A percentile compares a stretch with the other conserved stretches of the same genome.
Conservation (phyloP, 2,888 invertebrate species). For the Heliconius aoede region DNA sequence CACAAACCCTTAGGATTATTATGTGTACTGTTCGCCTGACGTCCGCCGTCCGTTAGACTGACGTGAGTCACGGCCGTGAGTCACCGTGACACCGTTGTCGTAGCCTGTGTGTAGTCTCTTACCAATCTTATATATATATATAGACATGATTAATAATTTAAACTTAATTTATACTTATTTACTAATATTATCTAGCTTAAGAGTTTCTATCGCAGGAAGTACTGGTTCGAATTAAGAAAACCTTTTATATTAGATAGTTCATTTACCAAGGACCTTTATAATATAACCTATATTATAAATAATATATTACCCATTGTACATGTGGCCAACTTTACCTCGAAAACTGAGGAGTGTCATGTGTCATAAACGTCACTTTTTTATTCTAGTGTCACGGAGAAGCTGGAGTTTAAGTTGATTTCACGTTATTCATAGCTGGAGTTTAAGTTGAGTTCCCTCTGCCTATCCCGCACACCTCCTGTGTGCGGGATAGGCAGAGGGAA, state of each 20-base stretch:
- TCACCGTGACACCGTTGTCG: slow-evolving; percentile 43
- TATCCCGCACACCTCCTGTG: too few species aligned
- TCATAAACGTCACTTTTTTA: too few species aligned
- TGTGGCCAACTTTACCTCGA: too few species aligned
- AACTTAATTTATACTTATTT: neutral
- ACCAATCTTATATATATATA: neutral
- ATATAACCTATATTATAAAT: too few species aligned
- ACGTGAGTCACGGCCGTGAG: slow-evolving; percentile 40
- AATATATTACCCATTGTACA: too few species aligned
- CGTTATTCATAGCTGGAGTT: too few species aligned
- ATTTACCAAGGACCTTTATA: neutral
- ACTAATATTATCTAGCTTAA: neutral
- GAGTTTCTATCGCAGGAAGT: too few species aligned
- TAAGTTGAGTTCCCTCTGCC: too few species aligned
- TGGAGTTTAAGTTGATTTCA: too few species aligned
- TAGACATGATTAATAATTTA: neutral
- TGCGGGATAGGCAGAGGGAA: neutral
- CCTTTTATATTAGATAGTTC: neutral
- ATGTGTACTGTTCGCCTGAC: slow-evolving; percentile 32
- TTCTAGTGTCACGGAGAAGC: too few species aligned
- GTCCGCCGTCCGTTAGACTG: slow-evolving; percentile 35
- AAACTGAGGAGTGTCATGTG: too few species aligned
- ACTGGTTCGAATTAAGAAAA: neutral
- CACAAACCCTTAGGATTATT: slow-evolving; percentile 33
- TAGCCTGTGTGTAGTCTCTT: neutral